Conservation (phyloP, 1,140 invertebrate genomes). For the Hermatobates lingyangjiaoensis region DNA sequence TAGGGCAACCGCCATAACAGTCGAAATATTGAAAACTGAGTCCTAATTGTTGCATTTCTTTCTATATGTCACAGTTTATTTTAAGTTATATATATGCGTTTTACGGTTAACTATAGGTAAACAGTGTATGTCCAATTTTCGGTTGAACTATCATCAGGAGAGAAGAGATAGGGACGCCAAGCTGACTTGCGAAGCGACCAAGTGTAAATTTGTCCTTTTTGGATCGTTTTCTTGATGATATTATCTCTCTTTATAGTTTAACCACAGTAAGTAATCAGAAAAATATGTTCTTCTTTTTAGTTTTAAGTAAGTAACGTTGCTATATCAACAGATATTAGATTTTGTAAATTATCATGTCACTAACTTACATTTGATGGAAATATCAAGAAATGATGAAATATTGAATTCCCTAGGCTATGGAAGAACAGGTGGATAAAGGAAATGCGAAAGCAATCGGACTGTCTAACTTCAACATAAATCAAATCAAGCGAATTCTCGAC, state of each 20-base stretch:
- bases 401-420: not conserved
- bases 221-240: not conserved
- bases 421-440: slow-evolving; percentile 17
- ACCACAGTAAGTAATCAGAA: not conserved
- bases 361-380: slow-evolving; percentile 11
- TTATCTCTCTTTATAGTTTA: not conserved
- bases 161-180: too few species aligned
- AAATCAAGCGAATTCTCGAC: slow-evolving; percentile 19
- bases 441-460: slow-evolving; percentile 21
- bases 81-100: too few species aligned
- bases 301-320: not conserved
- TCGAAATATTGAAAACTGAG: too few species aligned
- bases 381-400: not conserved
- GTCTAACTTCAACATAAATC: slow-evolving; percentile 23
- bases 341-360: not conserved
- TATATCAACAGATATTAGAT: not conserved
- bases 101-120: too few species aligned
- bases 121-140: too few species aligned
- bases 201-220: not conserved
- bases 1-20: too few species aligned
- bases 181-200: too few species aligned
- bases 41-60: too few species aligned
- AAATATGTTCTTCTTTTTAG: not conserved
- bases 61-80: too few species aligned
- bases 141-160: too few species aligned